Base-by-base conservation (phyloP, 1,140 invertebrate genomes). In the Ceratina calcarata region DNA sequence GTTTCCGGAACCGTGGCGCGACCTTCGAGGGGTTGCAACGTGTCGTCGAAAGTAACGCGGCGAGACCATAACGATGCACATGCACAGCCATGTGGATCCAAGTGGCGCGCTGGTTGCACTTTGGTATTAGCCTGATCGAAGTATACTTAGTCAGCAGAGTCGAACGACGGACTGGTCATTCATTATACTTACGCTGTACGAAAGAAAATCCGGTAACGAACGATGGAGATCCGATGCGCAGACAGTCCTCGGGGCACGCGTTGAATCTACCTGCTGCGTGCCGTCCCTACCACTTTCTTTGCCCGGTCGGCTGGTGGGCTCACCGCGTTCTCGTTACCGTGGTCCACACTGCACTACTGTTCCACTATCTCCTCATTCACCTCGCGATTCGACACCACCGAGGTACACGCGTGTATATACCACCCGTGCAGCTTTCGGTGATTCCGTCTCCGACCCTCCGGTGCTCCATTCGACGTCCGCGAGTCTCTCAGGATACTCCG, bases 301-400 rank as follows among this genome's bases (percentile, higher is more conserved):
- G 66, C 20, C 76, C 66, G n/a, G 60, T 4, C 68, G 55, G 53
- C 76, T 53, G 72, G 65, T 45, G 37, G 37, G 37, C 37, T 45
- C 10, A 80, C 27, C 57, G 75, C 68, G 77, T 80, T 72, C 67
- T 71, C 79, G 75, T 79, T 88, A 87, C 88, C 82, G 85, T 89
- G 87, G 88, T 89, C 88, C 89, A 90, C 72, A 77, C 84, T 85
- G 82, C 88, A 84, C 87, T 82, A 83, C 88, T 84, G 85, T 89
- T 89, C 86, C 86, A 84, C 86, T 87, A 86, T 86, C 87, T 89
- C 87, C 83, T 71, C 81, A 85, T 82, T 81, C 81, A 76, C 78
- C 67, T 81, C 71, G 80, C 81, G 84, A 82, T 73, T 79, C 76
- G 69, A 83, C 77, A 78, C 68, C 81, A 84, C 76, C 82, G 72